A percentile compares a stretch with the other conserved stretches of the same genome.
Conservation (phyloP, 2,797 vertebrate genomes). For the Petrocephalus schoutedeni region DNA sequence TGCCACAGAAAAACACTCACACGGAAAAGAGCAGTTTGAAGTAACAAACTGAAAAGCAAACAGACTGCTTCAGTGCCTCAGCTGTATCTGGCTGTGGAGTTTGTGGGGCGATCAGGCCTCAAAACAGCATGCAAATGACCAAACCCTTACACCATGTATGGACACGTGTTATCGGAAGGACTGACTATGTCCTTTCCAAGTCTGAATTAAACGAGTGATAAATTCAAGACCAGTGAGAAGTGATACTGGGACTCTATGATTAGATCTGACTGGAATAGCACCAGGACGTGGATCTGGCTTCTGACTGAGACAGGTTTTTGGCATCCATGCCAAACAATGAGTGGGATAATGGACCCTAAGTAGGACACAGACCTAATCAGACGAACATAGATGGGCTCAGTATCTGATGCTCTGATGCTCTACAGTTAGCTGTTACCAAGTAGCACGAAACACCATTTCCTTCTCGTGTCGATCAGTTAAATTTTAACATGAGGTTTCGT, state of each 20-base stretch:
- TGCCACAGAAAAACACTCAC: neutral
- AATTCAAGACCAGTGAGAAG: neutral
- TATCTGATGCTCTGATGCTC: neutral
- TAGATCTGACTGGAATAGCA: neutral
- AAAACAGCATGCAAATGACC: neutral
- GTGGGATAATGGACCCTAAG: slow-evolving; percentile 5
- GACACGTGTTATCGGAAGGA: neutral
- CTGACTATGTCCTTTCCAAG: neutral
- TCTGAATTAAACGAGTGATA: neutral
- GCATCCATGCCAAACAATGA: neutral
- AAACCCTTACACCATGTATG: neutral
- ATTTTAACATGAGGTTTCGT: neutral
- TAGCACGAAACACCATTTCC: neutral
- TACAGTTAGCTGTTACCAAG: neutral
- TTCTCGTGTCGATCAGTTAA: neutral
- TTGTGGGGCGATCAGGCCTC: neutral
- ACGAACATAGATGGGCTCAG: neutral
- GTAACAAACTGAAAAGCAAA: neutral
- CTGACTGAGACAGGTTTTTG: neutral
- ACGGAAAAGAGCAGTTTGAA: neutral
- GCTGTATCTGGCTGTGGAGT: neutral
- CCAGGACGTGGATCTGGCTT: neutral
- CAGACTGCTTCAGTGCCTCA: neutral
- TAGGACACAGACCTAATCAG: neutral
- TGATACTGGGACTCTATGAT: neutral